A percentile compares a stretch with the other conserved stretches of the same genome.
phyloP scores from a whole-genome alignment of 2,113 vertebrate genomes.

The Epinephelus lanceolatus region DNA sequence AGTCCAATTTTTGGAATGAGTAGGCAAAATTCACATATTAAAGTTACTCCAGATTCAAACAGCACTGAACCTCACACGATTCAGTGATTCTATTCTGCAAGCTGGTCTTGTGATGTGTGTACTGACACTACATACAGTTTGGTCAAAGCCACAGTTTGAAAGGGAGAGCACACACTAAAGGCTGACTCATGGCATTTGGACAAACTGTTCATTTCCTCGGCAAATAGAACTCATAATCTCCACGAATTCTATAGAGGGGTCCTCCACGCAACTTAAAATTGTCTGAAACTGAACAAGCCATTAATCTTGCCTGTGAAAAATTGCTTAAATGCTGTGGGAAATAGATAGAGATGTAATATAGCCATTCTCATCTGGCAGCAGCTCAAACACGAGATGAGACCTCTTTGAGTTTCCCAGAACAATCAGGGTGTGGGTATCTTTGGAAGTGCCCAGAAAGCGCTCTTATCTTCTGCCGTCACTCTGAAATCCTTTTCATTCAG shows the following conservation, averaged over 20 bases:
- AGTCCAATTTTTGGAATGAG: not conserved
- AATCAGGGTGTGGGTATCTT: slow-evolving; percentile 68
- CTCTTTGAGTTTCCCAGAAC: slow-evolving; percentile 74
- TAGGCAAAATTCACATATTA: slow-evolving; percentile 2
- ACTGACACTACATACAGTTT: slow-evolving; percentile 29
- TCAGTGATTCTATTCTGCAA: slow-evolving; percentile 27
- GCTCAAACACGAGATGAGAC: slow-evolving; percentile 71
- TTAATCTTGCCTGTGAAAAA: slow-evolving; percentile 76
- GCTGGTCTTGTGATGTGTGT: slow-evolving; percentile 1
- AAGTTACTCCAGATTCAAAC: not conserved
- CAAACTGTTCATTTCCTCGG: slow-evolving; percentile 59
- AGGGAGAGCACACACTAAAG: slow-evolving; percentile 6
- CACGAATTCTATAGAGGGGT: slow-evolving; percentile 51
- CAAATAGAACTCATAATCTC: slow-evolving; percentile 66
- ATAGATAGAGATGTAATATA: slow-evolving; percentile 68
- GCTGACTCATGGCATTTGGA: slow-evolving; percentile 60
- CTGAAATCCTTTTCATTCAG: slow-evolving; percentile 62
- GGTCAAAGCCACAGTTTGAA: slow-evolving; percentile 21
- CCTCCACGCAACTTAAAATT: slow-evolving; percentile 55
- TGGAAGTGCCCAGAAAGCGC: slow-evolving; percentile 61
- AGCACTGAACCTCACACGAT: not conserved
- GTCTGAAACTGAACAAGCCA: slow-evolving; percentile 62
- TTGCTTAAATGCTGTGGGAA: slow-evolving; percentile 73
- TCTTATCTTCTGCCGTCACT: slow-evolving; percentile 70
- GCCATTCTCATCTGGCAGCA: slow-evolving; percentile 59